A percentile compares a stretch with the other conserved stretches of the same genome.
phyloP scores from a whole-genome alignment of 1,140 invertebrate genomes.

The Steinernema khuongi region DNA sequence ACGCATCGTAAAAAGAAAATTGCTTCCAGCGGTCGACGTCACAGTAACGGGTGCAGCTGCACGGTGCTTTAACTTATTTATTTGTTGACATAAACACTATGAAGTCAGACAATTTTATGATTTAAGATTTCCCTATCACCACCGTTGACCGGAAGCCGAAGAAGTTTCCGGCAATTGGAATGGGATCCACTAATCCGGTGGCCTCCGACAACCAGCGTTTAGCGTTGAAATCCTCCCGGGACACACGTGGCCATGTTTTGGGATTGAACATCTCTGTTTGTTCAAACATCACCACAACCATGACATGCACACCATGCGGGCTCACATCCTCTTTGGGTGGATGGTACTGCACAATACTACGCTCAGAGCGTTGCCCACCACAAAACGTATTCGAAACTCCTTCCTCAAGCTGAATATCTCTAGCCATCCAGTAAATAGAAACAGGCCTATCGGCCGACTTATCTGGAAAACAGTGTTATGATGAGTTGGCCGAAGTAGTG shows the following conservation, averaged over 20 bases:
- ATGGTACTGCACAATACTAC: neutral
- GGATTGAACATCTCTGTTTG: neutral
- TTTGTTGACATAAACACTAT: no score
- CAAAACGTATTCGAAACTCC: neutral
- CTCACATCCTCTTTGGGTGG: neutral
- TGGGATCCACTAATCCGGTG: neutral
- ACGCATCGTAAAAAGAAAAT: slow-evolving; percentile 11
- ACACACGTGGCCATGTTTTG: neutral
- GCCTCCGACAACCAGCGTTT: neutral
- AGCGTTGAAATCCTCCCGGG: neutral
- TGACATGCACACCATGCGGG: neutral
- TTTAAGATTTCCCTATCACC: no score
- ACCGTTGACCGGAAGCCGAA: neutral
- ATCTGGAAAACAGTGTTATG: neutral
- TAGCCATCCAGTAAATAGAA: neutral
- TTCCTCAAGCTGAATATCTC: neutral
- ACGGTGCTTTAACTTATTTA: slow-evolving; percentile 3
- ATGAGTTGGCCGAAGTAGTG: neutral
- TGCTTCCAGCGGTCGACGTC: neutral
- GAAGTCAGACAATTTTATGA: no score
- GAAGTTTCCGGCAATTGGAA: neutral
- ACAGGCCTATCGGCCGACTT: neutral
- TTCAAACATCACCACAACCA: neutral
- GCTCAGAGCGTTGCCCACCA: neutral
- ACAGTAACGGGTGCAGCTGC: neutral